These are phyloP conservation scores for Hyperoplus lanceolatus DNA, from an alignment of 2,797 vertebrate genomes.

Conservation along the genomic window DNA sequence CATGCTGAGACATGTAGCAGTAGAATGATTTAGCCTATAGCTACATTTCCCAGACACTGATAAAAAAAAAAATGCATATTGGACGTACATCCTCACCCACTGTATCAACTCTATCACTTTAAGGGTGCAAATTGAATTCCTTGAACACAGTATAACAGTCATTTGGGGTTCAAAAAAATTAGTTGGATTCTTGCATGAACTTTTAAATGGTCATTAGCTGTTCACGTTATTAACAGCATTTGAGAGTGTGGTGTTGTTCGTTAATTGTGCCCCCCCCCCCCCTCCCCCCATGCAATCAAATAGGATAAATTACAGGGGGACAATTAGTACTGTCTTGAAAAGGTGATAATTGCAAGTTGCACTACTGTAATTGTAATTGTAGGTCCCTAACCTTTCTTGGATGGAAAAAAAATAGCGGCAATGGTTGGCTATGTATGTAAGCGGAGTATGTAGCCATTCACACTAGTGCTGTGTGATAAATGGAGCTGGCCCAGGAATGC, in stretches of 20 bases:
- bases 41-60: background rate
- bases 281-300: background rate
- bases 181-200: background rate
- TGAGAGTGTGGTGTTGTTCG: constrained; percentile 10
- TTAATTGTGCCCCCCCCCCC: constrained; percentile 26
- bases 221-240: constrained; percentile 15
- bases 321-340: constrained; percentile 39
- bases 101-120: background rate
- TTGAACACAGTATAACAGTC: background rate
- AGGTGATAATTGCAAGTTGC: constrained; percentile 63
- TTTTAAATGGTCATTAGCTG: constrained; percentile 21
- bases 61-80: background rate
- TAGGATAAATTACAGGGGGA: background rate
- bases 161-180: background rate
- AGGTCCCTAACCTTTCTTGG: background rate
- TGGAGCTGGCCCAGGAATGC: constrained; percentile 58
- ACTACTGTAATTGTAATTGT: constrained; percentile 26
- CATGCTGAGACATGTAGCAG: constrained; percentile 7
- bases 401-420: constrained; percentile 1
- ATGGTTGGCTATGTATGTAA: constrained; percentile 35
- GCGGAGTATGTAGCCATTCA: constrained; percentile 49
- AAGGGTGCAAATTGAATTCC: background rate
- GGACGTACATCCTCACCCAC: background rate
- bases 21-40: background rate
- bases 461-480: constrained; percentile 62